These are phyloP conservation scores for Petromus typicus DNA, from an alignment of 2,113 vertebrate species.

Conservation along the genomic window DNA sequence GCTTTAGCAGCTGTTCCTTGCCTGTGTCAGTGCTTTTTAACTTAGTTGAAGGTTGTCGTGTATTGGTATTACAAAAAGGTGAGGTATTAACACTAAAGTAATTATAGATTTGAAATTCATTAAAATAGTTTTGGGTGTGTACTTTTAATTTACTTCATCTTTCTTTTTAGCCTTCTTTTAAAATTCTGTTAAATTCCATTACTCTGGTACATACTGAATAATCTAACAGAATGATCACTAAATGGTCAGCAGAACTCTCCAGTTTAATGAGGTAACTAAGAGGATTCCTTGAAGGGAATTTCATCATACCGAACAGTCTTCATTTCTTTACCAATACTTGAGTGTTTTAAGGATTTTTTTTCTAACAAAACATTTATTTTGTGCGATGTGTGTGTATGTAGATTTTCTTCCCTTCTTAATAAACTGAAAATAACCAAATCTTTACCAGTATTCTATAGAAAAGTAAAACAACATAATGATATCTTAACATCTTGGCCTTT, in stretches of 20 bases:
- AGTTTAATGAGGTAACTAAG: slow-evolving; percentile 54
- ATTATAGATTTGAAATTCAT: slow-evolving; percentile 45
- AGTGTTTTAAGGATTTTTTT: slow-evolving; percentile 34
- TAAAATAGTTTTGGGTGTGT: not conserved
- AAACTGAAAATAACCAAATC: slow-evolving; percentile 45
- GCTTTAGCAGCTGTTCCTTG: not conserved
- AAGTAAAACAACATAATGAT: slow-evolving; percentile 42
- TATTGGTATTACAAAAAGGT: not conserved
- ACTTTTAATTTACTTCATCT: slow-evolving; percentile 34
- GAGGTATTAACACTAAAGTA: slow-evolving; percentile 71
- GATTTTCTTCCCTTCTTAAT: not conserved
- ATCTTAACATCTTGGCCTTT: slow-evolving; percentile 54
- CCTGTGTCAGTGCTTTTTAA: not conserved
- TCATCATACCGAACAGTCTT: not conserved
- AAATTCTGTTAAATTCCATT: slow-evolving; percentile 60
- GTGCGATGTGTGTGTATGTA: not conserved
- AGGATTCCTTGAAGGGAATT: slow-evolving; percentile 63
- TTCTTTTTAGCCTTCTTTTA: slow-evolving; percentile 51
- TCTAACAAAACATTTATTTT: slow-evolving; percentile 10
- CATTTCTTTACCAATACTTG: slow-evolving; percentile 33
- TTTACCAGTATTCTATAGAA: slow-evolving; percentile 44
- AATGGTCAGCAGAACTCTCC: slow-evolving; percentile 48
- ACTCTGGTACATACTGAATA: slow-evolving; percentile 28
- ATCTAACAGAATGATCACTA: slow-evolving; percentile 14
- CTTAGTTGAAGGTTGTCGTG: not conserved